phyloP scores from a whole-genome alignment of 2,113 vertebrate genomes.

The Emydura subglobosa region DNA sequence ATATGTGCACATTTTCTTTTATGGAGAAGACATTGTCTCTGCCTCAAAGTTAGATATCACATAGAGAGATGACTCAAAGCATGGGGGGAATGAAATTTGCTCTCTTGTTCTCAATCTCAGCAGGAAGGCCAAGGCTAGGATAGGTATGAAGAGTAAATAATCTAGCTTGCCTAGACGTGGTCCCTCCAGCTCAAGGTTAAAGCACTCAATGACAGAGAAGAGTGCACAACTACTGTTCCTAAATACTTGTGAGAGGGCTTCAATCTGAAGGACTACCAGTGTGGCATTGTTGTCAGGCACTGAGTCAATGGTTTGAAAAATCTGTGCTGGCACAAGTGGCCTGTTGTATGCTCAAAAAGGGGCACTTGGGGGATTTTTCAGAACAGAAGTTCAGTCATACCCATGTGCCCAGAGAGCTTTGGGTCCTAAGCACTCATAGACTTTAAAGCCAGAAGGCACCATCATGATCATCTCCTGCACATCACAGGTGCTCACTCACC shows the following conservation, averaged over 20 bases:
- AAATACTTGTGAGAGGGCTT: neutral
- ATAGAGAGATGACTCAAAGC: conserved; percentile 31
- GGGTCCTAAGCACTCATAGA: too few species aligned
- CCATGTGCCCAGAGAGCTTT: too few species aligned
- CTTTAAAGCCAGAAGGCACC: too few species aligned
- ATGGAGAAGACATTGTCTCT: conserved; percentile 64
- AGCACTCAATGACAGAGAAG: neutral
- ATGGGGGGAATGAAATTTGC: neutral
- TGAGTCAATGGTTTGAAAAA: neutral
- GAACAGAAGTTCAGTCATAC: neutral
- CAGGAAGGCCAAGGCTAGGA: conserved; percentile 18
- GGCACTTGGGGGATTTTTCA: neutral
- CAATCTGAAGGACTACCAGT: neutral
- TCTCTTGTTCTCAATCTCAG: conserved; percentile 22
- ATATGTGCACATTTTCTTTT: conserved; percentile 62
- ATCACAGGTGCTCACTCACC: too few species aligned
- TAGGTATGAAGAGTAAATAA: neutral
- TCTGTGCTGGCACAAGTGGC: neutral
- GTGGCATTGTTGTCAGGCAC: neutral
- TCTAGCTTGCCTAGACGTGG: neutral
- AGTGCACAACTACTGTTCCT: neutral
- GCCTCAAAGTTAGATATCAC: conserved; percentile 59
- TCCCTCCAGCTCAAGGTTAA: conserved; percentile 13
- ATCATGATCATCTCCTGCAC: too few species aligned
- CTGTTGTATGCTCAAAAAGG: neutral